These are phyloP conservation scores for Panthera uncia DNA, from an alignment of 2,113 vertebrate species.

Conservation along the genomic window DNA sequence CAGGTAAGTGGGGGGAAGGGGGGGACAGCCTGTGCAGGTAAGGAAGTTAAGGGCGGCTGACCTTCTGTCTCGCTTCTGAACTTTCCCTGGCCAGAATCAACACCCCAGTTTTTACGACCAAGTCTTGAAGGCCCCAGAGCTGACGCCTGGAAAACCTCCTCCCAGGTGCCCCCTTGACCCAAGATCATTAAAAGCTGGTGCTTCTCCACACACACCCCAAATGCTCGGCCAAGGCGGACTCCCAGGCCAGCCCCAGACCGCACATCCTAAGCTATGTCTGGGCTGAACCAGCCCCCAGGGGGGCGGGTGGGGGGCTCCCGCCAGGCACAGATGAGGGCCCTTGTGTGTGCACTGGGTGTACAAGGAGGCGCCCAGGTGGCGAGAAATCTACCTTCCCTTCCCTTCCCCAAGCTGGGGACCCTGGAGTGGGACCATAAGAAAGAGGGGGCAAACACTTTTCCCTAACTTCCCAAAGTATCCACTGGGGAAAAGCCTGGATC, in stretches of 20 bases:
- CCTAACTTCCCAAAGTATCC: not conserved
- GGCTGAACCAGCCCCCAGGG: not conserved
- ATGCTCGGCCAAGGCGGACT: not conserved
- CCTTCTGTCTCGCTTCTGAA: not conserved
- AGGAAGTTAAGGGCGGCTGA: not conserved
- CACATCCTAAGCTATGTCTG: not conserved
- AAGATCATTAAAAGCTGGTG: not conserved
- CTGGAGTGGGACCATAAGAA: no score
- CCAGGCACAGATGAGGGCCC: not conserved
- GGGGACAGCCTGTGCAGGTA: not conserved
- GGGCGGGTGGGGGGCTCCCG: not conserved
- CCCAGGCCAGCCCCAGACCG: not conserved
- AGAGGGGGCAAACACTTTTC: no score
- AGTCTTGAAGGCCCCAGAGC: not conserved
- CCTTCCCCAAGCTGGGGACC: not conserved
- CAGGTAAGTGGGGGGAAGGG: not conserved
- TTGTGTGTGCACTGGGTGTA: not conserved
- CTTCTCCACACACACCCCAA: not conserved
- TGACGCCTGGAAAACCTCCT: not conserved
- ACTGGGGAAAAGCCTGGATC: no score
- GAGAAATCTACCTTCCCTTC: accelerated
- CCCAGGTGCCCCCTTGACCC: not conserved
- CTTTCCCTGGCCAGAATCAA: not conserved
- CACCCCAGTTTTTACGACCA: not conserved
- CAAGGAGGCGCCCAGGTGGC: not conserved